Evolutionary conservation across 2,888 invertebrate genomes (phyloP), one percentile per base, ranked within the genome.

Genomic region (Leistus spinibarbis): DNA sequence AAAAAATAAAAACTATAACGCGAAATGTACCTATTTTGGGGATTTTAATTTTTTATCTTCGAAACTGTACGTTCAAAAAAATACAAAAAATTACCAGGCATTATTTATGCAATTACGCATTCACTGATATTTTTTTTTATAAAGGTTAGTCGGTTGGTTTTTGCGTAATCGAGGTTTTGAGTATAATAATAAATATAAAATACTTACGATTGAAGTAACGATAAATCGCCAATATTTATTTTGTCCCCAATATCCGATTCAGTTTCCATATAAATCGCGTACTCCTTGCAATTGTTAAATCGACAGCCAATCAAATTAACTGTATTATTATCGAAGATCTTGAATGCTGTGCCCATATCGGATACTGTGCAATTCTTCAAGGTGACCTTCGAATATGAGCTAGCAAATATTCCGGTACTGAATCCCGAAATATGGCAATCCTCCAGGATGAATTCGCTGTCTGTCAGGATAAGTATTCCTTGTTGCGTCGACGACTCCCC

Each of bases 351-450:
- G 77, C 81, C 80, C 62, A 84, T 81, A 79, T 84, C 76, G 76
- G 79, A 79, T 78, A 88, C 81, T 76, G 80, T 77, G 69, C 79
- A 79, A 80, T 83, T 81, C 82, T 80, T 84, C 79, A 81, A 82
- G 53, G 79, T 83, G 80, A 86, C 84, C 77, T 79, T 83, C 60
- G 85, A 86, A 77, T 80, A 79, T 63, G 83, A 86, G 83, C 84
- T 87, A 76, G 85, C 82, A 20, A 87, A 85, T 63, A 90, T 81
- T 1, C 87, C 89, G n/a, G 87, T 87, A 7, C 87, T 86, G 80
- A 90, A 88, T 54, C 87, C 85, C 56, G 83, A 83, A 24, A 91
- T 85, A n/a, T 84, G 80, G 65, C 88, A 89, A 77, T 87, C 84
- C 9, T 86, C 81, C 2, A 89, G 79, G 22, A 84, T 80, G 2